Percentiles rank a stretch among this genome's conserved stretches.
phyloP scores from a whole-genome alignment of 2,113 vertebrate genomes.

The Podocnemis expansa region DNA sequence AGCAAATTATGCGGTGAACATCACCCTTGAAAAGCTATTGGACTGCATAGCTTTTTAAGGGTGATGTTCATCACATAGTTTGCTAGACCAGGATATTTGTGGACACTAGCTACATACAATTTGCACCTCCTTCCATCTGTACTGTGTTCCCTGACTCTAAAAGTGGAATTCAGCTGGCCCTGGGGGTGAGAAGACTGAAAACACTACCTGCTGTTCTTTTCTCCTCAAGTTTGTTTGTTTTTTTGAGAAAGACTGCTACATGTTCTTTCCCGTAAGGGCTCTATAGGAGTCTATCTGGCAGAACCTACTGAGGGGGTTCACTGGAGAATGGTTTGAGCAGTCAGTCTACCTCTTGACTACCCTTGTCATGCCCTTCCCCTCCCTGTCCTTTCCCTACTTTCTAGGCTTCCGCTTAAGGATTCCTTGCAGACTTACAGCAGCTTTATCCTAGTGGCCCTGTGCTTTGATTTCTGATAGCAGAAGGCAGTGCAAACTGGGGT shows the following conservation, averaged over 20 bases:
- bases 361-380: neutral
- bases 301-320: neutral
- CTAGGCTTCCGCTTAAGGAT: neutral
- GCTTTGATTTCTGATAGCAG: fast-evolving
- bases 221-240: neutral
- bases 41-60: neutral
- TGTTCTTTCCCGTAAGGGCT: neutral
- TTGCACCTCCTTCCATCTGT: neutral
- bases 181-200: neutral
- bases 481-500: neutral
- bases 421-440: neutral
- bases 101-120: neutral
- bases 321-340: neutral
- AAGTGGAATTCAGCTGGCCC: neutral
- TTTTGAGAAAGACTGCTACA: neutral
- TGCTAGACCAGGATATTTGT: neutral
- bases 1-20: neutral
- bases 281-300: neutral
- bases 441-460: neutral
- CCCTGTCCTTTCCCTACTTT: neutral
- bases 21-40: neutral
- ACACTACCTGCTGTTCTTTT: neutral
- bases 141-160: neutral
- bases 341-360: neutral
- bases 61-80: neutral